Conservation (phyloP, 2,113 vertebrate species). For the Passer montanus region DNA sequence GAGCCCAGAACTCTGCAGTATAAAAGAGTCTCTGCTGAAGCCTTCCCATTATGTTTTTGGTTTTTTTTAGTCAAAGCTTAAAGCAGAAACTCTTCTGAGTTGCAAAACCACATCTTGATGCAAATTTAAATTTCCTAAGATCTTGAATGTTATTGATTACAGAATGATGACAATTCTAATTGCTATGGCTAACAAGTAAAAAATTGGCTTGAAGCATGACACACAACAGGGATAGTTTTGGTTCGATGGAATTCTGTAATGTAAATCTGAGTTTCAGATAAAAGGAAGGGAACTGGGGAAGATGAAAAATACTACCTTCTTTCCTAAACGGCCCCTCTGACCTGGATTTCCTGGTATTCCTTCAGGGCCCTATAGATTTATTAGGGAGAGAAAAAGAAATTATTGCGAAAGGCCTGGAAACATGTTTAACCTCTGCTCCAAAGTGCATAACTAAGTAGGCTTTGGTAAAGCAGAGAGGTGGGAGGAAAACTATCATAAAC, state of each 20-base stretch:
- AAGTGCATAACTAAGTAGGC: background rate
- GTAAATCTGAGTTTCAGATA: background rate
- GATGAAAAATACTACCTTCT: slow-evolving; percentile 81
- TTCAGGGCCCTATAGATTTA: slow-evolving; percentile 84
- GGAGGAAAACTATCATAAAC: background rate
- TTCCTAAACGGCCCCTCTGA: slow-evolving; percentile 87
- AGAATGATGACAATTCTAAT: background rate
- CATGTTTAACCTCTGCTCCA: background rate
- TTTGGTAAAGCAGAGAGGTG: background rate
- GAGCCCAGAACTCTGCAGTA: background rate
- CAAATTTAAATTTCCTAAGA: background rate
- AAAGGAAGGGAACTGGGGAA: background rate
- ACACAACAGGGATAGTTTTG: background rate
- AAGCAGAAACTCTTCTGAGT: background rate
- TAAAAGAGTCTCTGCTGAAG: background rate
- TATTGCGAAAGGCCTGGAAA: background rate
- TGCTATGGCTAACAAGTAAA: background rate
- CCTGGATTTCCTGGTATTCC: slow-evolving; percentile 86
- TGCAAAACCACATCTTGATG: background rate
- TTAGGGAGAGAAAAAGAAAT: slow-evolving; percentile 29
- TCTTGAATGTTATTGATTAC: background rate
- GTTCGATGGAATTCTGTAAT: background rate
- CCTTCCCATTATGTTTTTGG: no score
- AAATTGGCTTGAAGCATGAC: background rate
- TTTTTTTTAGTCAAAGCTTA: background rate